phyloP scores from a whole-genome alignment of 2,888 invertebrate genomes.

The Caenorhabditis sp. region DNA sequence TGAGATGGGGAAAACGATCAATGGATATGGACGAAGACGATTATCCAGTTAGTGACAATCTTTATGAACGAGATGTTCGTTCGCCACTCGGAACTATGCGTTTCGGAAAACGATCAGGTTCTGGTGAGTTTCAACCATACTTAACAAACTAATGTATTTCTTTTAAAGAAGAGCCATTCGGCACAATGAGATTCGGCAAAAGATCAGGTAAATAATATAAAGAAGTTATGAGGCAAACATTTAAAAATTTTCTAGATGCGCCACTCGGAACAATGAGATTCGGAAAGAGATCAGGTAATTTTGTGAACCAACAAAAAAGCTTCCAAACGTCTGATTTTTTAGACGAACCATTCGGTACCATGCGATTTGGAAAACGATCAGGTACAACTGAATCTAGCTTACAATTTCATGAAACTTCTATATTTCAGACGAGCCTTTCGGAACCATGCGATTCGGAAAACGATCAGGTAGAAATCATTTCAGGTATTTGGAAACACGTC shows the following conservation, averaged over 20 bases:
- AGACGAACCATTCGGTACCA: conserved; percentile 51
- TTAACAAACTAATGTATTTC: background rate
- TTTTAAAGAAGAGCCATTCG: conserved; percentile 20
- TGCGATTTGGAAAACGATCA: conserved; percentile 54
- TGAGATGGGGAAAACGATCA: conserved; percentile 56
- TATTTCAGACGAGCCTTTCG: conserved; percentile 21
- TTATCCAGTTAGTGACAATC: background rate
- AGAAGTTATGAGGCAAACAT: background rate
- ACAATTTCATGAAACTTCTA: background rate
- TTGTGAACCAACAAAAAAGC: conserved; percentile 12
- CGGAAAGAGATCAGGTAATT: conserved; percentile 31
- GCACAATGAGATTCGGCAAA: conserved; percentile 41
- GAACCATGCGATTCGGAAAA: conserved; percentile 41
- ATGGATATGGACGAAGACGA: conserved; percentile 33
- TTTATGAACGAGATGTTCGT: conserved; percentile 17
- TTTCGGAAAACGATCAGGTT: conserved; percentile 44
- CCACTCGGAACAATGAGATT: conserved; percentile 54
- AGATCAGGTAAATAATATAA: conserved; percentile 7
- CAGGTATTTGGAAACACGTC: background rate
- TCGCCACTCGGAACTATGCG: conserved; percentile 59
- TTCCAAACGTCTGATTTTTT: background rate
- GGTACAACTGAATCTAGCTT: conserved; percentile 3
- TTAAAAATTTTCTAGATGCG: conserved; percentile 3
- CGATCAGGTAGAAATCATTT: conserved; percentile 1
- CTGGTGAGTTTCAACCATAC: conserved; percentile 2